Percentiles rank a stretch among this genome's conserved stretches.
Conservation (phyloP, 2,797 vertebrate genomes). For the Onychomys arenicola region DNA sequence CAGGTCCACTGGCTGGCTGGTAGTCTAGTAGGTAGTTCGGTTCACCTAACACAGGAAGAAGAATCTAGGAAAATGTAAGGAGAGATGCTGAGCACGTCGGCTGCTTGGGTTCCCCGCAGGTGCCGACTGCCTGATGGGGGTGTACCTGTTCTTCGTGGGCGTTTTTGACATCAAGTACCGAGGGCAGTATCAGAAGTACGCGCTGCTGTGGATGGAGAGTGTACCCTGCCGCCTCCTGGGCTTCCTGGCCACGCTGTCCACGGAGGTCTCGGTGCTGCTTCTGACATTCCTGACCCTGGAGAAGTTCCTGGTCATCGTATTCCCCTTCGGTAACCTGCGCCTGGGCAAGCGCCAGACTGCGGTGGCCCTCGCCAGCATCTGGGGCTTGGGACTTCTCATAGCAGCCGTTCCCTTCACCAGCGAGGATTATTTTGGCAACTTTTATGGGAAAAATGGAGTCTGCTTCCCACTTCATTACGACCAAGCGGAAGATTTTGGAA, state of each 20-base stretch:
- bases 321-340: constrained; percentile 92
- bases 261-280: constrained; percentile 91
- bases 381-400: constrained; percentile 91
- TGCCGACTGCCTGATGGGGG: constrained; percentile 92
- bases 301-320: constrained; percentile 93
- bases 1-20: not conserved
- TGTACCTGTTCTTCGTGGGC: constrained; percentile 92
- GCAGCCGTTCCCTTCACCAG: constrained; percentile 91
- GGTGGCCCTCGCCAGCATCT: constrained; percentile 88
- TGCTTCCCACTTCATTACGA: constrained; percentile 94
- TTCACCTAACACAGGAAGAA: not conserved
- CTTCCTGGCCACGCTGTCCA: constrained; percentile 91
- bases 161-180: constrained; percentile 91
- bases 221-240: constrained; percentile 89
- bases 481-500: constrained; percentile 90
- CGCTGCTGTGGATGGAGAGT: constrained; percentile 92
- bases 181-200: constrained; percentile 91
- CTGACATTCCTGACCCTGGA: constrained; percentile 93
- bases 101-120: constrained; percentile 79
- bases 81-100: not conserved
- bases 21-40: not conserved
- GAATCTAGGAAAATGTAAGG: not conserved
- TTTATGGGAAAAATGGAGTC: constrained; percentile 93
- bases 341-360: constrained; percentile 90
- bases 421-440: constrained; percentile 92